Percentiles rank a stretch among this genome's conserved stretches.
Conservation (phyloP, 2,888 invertebrate genomes). For the Tigriopus californicus region DNA sequence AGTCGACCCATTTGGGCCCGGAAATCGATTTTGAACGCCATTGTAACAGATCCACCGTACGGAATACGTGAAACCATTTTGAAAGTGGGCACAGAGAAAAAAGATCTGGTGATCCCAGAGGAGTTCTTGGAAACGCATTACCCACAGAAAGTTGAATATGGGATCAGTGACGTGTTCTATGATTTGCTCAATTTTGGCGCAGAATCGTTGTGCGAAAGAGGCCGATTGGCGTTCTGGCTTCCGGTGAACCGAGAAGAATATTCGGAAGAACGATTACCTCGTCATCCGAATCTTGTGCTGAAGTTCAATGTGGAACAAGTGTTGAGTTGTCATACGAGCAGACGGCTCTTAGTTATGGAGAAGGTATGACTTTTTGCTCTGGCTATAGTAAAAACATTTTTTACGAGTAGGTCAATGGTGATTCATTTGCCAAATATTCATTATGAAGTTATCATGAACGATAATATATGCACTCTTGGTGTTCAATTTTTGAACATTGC, state of each 20-base stretch:
- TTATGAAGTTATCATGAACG: too few relatives aligned
- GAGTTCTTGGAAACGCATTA: slow-evolving; percentile 48
- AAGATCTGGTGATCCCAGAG: slow-evolving; percentile 42
- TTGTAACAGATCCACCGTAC: slow-evolving; percentile 95
- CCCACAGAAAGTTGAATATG: slow-evolving; percentile 46
- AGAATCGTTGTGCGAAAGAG: slow-evolving; percentile 47
- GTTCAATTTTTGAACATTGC: too few relatives aligned
- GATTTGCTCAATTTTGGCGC: slow-evolving; percentile 73
- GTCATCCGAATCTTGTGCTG: slow-evolving; percentile 54
- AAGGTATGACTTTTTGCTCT: too few relatives aligned
- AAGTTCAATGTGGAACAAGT: slow-evolving; percentile 74
- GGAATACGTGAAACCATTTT: slow-evolving; percentile 87
- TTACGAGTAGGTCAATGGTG: too few relatives aligned
- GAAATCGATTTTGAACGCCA: slow-evolving; percentile 50
- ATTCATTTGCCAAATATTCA: too few relatives aligned
- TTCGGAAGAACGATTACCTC: slow-evolving; percentile 48
- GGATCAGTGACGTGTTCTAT: slow-evolving; percentile 53
- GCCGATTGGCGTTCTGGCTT: slow-evolving; percentile 84
- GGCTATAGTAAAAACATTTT: too few relatives aligned
- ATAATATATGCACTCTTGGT: too few relatives aligned
- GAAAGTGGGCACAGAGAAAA: slow-evolving; percentile 43
- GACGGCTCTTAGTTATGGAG: slow-evolving; percentile 66
- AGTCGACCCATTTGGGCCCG: slow-evolving; percentile 55
- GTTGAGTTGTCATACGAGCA: slow-evolving; percentile 54
- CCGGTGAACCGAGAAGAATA: slow-evolving; percentile 70